Evolutionary conservation across 1,140 invertebrate genomes (phyloP).

Genomic region (Megalopta genalis): DNA sequence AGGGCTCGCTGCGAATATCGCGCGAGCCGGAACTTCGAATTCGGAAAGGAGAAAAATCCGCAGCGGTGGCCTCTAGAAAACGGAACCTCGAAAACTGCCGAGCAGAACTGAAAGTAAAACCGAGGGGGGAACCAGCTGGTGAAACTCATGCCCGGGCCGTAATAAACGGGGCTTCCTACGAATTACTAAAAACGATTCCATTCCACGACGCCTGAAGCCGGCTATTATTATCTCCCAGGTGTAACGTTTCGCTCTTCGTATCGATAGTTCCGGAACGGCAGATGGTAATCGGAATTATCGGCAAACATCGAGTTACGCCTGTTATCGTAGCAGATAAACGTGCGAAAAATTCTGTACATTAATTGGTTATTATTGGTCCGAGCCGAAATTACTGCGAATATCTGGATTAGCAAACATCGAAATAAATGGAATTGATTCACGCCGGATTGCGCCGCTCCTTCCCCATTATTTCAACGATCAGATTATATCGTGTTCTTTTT

Average conservation of each 20-base stretch:
- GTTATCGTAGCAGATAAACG: neutral
- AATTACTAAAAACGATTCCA: too few species aligned
- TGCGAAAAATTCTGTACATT: neutral
- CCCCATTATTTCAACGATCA: neutral
- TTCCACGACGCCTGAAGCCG: too few species aligned
- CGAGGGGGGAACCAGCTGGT: neutral
- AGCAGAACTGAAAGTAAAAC: neutral
- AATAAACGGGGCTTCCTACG: too few species aligned
- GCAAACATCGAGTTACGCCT: neutral
- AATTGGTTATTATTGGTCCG: neutral
- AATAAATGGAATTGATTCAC: slow-evolving; percentile 7
- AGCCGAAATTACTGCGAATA: neutral
- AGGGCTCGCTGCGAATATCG: neutral
- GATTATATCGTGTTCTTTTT: neutral
- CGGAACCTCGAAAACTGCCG: neutral
- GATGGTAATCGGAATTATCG: neutral
- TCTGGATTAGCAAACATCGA: neutral
- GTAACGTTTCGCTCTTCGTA: neutral
- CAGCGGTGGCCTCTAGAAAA: neutral
- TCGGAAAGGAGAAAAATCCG: neutral
- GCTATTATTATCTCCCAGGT: neutral
- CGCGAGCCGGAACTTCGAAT: neutral
- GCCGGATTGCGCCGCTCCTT: neutral
- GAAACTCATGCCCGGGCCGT: too few species aligned
- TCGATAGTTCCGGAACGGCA: neutral